A percentile compares a stretch with the other conserved stretches of the same genome.
These are phyloP conservation scores for Mormyrops attenuatus DNA, from an alignment of 2,797 vertebrate genomes.

Conservation along the genomic window DNA sequence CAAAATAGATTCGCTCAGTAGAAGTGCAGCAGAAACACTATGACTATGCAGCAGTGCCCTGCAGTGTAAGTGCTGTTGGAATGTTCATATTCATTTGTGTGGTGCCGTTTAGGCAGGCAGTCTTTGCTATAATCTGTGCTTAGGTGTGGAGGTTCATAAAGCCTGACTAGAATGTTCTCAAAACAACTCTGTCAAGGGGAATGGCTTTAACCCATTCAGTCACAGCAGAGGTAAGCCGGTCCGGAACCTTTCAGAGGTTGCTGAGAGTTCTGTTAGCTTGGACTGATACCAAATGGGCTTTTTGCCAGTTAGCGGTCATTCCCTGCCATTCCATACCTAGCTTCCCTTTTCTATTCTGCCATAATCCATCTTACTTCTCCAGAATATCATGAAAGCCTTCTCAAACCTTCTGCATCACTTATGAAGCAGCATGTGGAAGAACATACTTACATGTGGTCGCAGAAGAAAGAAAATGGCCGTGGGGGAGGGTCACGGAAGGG, in stretches of 20 bases:
- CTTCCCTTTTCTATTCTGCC: not conserved
- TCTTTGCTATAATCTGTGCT: slow-evolving; percentile 6
- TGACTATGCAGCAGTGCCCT: not conserved
- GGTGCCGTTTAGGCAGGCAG: not conserved
- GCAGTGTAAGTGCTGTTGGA: not conserved
- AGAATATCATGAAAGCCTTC: not conserved
- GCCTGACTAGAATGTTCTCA: slow-evolving; percentile 7
- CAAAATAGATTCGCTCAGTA: not conserved
- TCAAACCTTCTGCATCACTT: not conserved
- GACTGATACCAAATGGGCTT: not conserved
- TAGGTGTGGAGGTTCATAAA: not conserved
- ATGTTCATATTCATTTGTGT: not conserved
- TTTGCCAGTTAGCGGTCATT: not conserved
- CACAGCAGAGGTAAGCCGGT: not conserved
- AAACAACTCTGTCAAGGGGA: slow-evolving; percentile 16
- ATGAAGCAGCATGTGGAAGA: not conserved
- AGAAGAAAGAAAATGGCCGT: not conserved
- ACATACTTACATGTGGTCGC: not conserved
- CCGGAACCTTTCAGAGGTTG: not conserved
- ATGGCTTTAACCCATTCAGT: slow-evolving; percentile 21
- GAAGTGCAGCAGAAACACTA: not conserved
- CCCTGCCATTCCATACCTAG: not conserved
- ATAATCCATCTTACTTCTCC: not conserved
- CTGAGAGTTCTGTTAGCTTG: not conserved
- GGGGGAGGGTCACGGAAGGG: not conserved